Conservation (phyloP, 2,888 invertebrate species). For the Pachymerium ferrugineum region DNA sequence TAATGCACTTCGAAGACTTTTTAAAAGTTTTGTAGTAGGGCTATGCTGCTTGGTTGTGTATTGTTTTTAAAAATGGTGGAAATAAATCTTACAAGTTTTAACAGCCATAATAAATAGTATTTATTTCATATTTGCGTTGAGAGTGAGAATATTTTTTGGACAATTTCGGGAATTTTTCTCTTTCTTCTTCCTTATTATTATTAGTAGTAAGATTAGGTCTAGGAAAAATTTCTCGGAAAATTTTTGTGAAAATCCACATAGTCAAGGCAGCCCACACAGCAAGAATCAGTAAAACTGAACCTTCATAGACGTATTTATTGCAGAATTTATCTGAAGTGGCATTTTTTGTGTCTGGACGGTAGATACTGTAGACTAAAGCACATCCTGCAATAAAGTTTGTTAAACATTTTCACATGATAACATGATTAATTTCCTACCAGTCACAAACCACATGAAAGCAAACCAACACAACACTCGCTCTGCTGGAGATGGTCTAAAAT, state of each 20-base stretch:
- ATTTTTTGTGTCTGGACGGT: not conserved
- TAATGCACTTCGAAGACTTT: no score
- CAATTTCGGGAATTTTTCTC: no score
- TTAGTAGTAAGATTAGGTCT: not conserved
- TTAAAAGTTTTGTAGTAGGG: no score
- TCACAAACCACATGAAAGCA: not conserved
- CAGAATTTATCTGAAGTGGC: not conserved
- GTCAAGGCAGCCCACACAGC: not conserved
- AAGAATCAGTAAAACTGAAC: not conserved
- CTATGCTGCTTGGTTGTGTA: no score
- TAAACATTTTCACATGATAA: no score
- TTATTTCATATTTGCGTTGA: no score
- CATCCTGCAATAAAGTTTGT: not conserved
- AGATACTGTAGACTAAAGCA: not conserved
- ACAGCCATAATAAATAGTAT: no score
- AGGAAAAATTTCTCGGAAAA: not conserved
- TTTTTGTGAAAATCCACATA: not conserved
- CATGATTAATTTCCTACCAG: no score
- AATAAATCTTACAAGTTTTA: no score
- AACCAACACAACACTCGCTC: not conserved
- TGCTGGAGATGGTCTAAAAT: not conserved
- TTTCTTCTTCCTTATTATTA: not conserved
- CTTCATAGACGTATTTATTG: not conserved
- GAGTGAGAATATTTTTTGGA: no score
- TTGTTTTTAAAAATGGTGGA: no score